Evolutionary conservation across 2,113 vertebrate genomes (phyloP).

Genomic region (Crotophaga sulcirostris): DNA sequence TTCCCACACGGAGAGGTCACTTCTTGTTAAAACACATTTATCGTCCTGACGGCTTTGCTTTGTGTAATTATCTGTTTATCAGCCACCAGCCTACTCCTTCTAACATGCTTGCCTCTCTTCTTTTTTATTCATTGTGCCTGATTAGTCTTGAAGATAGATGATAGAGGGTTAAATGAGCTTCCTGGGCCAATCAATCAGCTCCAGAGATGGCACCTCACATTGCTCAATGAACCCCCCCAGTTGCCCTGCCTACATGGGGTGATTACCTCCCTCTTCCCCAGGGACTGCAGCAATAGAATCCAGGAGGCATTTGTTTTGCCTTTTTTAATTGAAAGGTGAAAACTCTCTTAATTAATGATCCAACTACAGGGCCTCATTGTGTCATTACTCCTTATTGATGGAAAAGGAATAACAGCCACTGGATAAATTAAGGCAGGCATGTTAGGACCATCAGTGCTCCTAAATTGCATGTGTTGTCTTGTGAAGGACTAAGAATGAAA

Average conservation of each 20-base stretch:
- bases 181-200: constrained; percentile 44
- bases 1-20: neutral
- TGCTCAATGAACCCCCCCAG: neutral
- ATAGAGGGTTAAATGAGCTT: constrained; percentile 11
- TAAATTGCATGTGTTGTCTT: neutral
- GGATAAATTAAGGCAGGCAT: neutral
- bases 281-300: neutral
- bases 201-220: neutral
- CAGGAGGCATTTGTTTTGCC: constrained; percentile 11
- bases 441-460: neutral
- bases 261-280: neutral
- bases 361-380: neutral
- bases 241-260: neutral
- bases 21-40: neutral
- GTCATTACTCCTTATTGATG: constrained; percentile 41
- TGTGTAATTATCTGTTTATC: constrained; percentile 58
- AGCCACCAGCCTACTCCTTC: neutral
- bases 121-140: constrained; percentile 1
- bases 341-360: constrained; percentile 48
- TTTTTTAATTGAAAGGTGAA: constrained; percentile 48
- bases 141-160: constrained; percentile 49
- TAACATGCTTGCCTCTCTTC: neutral
- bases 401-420: neutral
- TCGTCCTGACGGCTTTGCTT: neutral
- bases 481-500: neutral